Percentiles rank a stretch among this genome's conserved stretches.
Evolutionary conservation across 1,140 invertebrate genomes (phyloP).

Genomic region (Eriosoma lanigerum): DNA sequence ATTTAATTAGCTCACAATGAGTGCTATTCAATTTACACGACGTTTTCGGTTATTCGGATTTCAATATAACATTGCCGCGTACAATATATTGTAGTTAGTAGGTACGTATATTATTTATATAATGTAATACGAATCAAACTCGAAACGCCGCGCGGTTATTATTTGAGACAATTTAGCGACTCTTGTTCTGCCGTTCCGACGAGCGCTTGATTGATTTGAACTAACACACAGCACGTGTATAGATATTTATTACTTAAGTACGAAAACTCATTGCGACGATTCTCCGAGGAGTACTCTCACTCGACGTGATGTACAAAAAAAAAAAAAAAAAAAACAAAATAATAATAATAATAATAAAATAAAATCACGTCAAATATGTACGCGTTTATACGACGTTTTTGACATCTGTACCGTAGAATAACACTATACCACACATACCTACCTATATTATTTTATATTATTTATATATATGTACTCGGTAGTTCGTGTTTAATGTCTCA

Average conservation of each 20-base stretch:
- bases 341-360: too few relatives aligned
- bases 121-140: neutral
- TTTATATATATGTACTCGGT: neutral
- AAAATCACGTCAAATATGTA: too few relatives aligned
- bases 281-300: too few relatives aligned
- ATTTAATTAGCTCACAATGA: neutral
- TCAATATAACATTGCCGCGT: neutral
- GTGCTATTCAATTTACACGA: neutral
- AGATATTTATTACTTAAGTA: neutral
- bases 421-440: neutral
- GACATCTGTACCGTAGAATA: neutral
- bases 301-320: neutral
- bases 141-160: neutral
- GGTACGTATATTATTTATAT: neutral
- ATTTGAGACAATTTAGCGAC: constrained; percentile 18
- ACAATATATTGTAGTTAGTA: too few relatives aligned
- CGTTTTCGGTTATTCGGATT: neutral
- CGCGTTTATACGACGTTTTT: neutral
- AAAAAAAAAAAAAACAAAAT: too few relatives aligned
- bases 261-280: neutral
- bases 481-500: constrained; percentile 16
- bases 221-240: neutral
- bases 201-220: neutral
- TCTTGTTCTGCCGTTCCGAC: constrained; percentile 2
- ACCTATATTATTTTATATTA: too few relatives aligned